Evolutionary conservation across 2,888 invertebrate species (phyloP), one percentile per base, ranked within the genome.

Genomic region (Lamellibrachia columna): DNA sequence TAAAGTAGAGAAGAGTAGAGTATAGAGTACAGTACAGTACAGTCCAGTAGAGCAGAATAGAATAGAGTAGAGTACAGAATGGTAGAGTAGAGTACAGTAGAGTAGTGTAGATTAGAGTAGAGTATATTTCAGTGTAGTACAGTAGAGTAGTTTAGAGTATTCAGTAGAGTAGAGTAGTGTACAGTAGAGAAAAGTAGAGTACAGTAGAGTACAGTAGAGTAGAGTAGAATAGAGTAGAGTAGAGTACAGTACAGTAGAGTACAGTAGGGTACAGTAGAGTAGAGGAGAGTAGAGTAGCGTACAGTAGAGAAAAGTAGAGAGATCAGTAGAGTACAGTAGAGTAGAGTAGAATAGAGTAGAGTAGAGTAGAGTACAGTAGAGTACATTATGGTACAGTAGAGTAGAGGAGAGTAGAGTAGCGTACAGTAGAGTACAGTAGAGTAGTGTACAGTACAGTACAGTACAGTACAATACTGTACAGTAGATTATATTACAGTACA

Each of bases 331-430:
- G 92, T 90, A 92, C 90, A 90, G 90, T 7, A 93, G 55, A 93
- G 93, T 92, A 93, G 90, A 93, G 92, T 93, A 93, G 28, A 93
- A 40, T 90, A 93, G 92, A 93, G 92, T 53, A 93, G 52, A 93
- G 93, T 91, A 93, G 90, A 93, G 93, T 93, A 93, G 90, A 93
- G 93, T 92, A 93, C 55, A 93, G 93, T 92, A 92, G n/a, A 93
- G 93, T 91, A 91, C 91, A 93, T 92, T 92, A 93, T 40, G 92
- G 93, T 90, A 93, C 90, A 93, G 93, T 92, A 93, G 90, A 93
- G 92, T 93, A 93, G 90, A 93, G 93, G 8, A 93, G 90, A 93
- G 92, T 92, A 93, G 90, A 91, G 92, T 92, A 93, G 90, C 60
- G 92, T 93, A 93, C 91, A 93, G 93, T 92, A 91, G 22, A 93